A percentile compares a stretch with the other conserved stretches of the same genome.
Conservation (phyloP, 2,888 invertebrate genomes). For the Camponotus fellah region DNA sequence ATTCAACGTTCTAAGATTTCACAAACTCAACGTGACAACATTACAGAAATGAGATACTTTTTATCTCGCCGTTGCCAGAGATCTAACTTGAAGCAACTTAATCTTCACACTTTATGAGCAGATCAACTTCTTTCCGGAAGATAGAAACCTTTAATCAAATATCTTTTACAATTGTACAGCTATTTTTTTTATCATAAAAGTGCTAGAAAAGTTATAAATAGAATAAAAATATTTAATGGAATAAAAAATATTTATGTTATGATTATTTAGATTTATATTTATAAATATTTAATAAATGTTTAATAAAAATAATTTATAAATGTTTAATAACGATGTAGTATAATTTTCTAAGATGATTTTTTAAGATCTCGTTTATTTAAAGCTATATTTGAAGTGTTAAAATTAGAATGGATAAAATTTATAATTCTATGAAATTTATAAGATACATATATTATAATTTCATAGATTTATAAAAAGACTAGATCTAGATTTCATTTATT, state of each 20-base stretch:
- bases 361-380: neutral
- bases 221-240: slow-evolving; percentile 11
- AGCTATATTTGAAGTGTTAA: neutral
- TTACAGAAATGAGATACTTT: slow-evolving; percentile 9
- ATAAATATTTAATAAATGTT: neutral
- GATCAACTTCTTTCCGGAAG: neutral
- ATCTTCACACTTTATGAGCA: slow-evolving; percentile 12
- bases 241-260: slow-evolving; percentile 9
- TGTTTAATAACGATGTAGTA: neutral
- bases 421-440: neutral
- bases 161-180: neutral
- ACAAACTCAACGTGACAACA: slow-evolving; percentile 8
- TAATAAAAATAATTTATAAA: neutral
- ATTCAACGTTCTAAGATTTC: neutral
- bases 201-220: neutral
- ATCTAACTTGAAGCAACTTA: neutral
- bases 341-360: neutral
- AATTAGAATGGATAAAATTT: neutral
- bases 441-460: too few relatives aligned
- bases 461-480: too few relatives aligned
- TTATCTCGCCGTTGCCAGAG: neutral
- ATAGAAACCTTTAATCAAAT: neutral
- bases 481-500: too few relatives aligned
- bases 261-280: neutral
- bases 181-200: neutral